Base-by-base conservation (phyloP, 2,113 vertebrate genomes). In the Channa maculata region DNA sequence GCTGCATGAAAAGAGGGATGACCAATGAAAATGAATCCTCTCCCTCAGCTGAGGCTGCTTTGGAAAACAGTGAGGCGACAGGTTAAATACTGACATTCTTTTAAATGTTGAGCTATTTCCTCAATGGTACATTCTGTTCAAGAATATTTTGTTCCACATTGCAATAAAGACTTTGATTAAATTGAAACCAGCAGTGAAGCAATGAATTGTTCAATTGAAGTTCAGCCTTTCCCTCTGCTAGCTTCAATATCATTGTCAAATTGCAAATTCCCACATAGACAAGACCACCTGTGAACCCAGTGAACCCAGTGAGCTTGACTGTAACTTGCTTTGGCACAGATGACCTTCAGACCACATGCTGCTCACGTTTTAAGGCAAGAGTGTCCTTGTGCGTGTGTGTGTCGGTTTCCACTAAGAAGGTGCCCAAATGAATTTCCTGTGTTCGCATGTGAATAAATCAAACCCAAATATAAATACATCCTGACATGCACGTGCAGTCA, bases 1-100 rank as follows among this genome's bases (percentile, higher is more conserved):
- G 48, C 5, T 45, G 49, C 50, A 67, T 62, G 13, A 60, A 74
- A 71, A 63, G 75, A 77, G 15, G 15, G 15, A 45, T 64, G 73
- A 65, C 70, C 65, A 74, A 71, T 86, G 48, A 77, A 75, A 74
- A 80, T 53, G 0, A 55, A n/a, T 57, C 7, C 59, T 43, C 15
- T 66, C 8, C 37, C 48, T 62, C 34, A 13, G 54, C 36, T 44
- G n/a, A 68, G 12, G n/a, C 39, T 33, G 6, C 33, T 60, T 65
- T n/a, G 2, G 41, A 65, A 65, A 84, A 38, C 67, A 67, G 13
- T 33, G 0, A 38, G 45, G 61, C 57, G 33, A 45, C 5, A 0
- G 3, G 8, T 33, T 51, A 82, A 75, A 67, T 48, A 70, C 59
- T 44, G 3, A 24, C 70, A 58, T 44, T 55, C 49, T 7, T 62